Base-by-base conservation (phyloP, 2,797 vertebrate species). In the Pangasius krempfi region DNA sequence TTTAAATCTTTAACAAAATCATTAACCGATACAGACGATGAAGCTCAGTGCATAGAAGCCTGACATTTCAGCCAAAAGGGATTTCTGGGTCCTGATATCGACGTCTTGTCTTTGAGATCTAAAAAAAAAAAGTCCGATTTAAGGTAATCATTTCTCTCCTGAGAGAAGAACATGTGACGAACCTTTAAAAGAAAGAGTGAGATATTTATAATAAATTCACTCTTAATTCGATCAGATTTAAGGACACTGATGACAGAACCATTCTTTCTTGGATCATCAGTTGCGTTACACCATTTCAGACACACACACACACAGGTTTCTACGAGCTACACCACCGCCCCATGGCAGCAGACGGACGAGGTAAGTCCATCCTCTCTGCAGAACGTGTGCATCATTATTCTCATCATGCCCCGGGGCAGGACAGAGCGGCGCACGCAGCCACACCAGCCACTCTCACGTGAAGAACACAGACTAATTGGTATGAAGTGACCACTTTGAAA, bases 401-500 rank as follows among this genome's bases (percentile, higher is more conserved):
- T 66, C 30, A 87, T 85, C 90, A 90, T 85, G 64, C 87, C 82
- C 52, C 22, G n/a, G 88, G 87, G 79, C 87, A 88, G 80, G 87
- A 88, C 66, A 85, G 86, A 80, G 85, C 25, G 73, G 37, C 60
- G 33, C 50, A 56, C 47, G 73, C 22, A 82, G 86, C n/a, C 62
- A 79, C 60, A 68, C 27, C 87, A 76, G 76, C 62, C 85, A 60
- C 89, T 92, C 80, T 88, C 84, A 85, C 66, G 85, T 91, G 86
- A 92, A 91, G 89, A 90, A 90, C 89, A 89, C 40, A 60, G 68
- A 70, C 89, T 91, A 93, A 93, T 93, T 93, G 91, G 84, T 90
- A 87, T 90, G 86, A 93, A 93, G 91, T 91, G 91, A 91, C 91
- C 91, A 92, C 92, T 92, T 89, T 87, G 79, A 90, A 91, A 91